Evolutionary conservation across 2,113 vertebrate genomes (phyloP).

Genomic region (Pedetes capensis): DNA sequence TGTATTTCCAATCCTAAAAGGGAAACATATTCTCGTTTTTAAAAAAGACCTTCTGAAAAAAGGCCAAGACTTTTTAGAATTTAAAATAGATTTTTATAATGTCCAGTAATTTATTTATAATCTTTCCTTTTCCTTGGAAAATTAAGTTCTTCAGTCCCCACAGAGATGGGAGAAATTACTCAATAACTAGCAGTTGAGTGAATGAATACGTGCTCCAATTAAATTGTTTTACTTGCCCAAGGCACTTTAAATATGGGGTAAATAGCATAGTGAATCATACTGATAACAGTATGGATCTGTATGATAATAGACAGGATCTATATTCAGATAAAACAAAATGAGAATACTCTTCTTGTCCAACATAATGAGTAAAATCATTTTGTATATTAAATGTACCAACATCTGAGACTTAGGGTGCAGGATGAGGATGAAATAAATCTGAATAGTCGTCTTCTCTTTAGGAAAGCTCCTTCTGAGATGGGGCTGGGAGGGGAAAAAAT

Average conservation of each 20-base stretch:
- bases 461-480: background rate
- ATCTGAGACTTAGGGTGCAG: background rate
- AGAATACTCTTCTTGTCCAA: background rate
- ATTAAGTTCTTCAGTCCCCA: background rate
- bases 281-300: background rate
- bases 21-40: background rate
- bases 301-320: background rate
- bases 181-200: background rate
- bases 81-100: conserved; percentile 12
- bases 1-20: background rate
- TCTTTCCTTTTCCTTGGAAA: background rate
- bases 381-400: background rate
- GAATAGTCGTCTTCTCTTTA: background rate
- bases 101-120: background rate
- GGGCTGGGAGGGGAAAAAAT: background rate
- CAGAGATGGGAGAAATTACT: background rate
- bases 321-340: conserved; percentile 17
- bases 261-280: background rate
- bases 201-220: background rate
- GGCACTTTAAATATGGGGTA: background rate
- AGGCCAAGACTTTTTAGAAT: background rate
- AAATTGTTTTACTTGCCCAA: background rate
- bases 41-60: background rate
- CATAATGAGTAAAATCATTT: background rate
- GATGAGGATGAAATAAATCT: background rate